Evolutionary conservation across 2,888 invertebrate genomes (phyloP), one percentile per base, ranked within the genome.

Genomic region (Netelia inedita): DNA sequence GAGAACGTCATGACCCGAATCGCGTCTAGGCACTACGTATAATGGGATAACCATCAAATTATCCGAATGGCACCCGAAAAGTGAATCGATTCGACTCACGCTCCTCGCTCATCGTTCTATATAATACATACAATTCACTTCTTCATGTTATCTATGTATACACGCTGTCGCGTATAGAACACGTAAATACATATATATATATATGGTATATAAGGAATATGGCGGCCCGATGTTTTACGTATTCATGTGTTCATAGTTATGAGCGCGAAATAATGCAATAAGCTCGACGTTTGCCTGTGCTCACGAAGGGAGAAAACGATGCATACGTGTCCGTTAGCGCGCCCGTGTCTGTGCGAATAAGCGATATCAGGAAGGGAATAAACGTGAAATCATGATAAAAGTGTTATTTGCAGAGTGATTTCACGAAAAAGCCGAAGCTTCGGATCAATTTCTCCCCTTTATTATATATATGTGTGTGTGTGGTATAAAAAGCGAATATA

Each of bases 41-140:
- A 79, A 83, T 81, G 71, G 68, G 57, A 83, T 78, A 79, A 76
- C 76, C 79, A 82, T 82, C 72, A 79, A 84, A 83, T 83, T 78
- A 85, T 85, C 66, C 43, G 35, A 71, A 81, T 76, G 84, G 59
- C 81, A 85, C 19, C 66, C 69, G 61, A 85, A 83, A 80, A 79
- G 55, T 68, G 75, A 83, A 84, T 84, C 72, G 83, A 84, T 84
- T 79, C 68, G 11, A 82, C 75, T 82, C 75, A 75, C 75, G 74
- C 82, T 82, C 14, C 61, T 73, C 53, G n/a, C 66, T 57, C 75
- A 53, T 19, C 16, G 55, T 28, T 53, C 57, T 63, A 14, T 8
- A 21, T 10, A 5, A 14, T 35, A 9, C 50, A 55, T 53, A 14
- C 28, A 69, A 69, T 10, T 55, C 19, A 6, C 16, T 69, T 28